These are phyloP conservation scores for Lumbricus terrestris DNA, from an alignment of 2,888 invertebrate genomes.

Conservation along the genomic window DNA sequence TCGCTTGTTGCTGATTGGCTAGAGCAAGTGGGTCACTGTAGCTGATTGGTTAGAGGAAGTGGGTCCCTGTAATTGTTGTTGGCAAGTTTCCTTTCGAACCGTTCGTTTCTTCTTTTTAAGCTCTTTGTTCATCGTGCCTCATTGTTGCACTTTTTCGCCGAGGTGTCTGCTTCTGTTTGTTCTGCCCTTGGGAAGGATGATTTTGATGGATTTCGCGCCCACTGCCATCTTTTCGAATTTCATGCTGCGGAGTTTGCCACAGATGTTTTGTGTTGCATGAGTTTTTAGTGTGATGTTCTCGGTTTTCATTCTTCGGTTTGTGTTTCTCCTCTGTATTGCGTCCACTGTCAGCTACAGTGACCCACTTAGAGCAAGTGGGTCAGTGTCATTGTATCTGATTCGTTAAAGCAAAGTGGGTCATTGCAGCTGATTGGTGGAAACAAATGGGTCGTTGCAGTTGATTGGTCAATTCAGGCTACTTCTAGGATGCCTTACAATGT, in stretches of 20 bases:
- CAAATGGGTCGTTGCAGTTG: no score
- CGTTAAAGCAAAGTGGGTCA: no score
- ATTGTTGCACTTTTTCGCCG: neutral
- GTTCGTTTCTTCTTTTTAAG: neutral
- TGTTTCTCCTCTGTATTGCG: neutral
- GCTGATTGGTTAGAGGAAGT: no score
- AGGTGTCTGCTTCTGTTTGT: neutral
- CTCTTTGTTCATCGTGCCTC: neutral
- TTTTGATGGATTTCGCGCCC: neutral
- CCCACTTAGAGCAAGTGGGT: no score
- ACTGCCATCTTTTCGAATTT: neutral
- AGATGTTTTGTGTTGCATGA: neutral
- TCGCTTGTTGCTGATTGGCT: no score
- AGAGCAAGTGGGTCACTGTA: no score
- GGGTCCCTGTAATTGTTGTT: neutral
- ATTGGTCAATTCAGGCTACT: neutral
- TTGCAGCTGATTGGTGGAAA: no score
- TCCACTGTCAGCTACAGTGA: neutral
- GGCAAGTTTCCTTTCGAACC: neutral
- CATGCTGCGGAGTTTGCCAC: neutral
- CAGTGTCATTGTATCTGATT: no score
- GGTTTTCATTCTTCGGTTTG: neutral
- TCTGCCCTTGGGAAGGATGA: neutral
- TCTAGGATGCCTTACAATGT: no score
- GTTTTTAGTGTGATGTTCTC: neutral